Conservation (phyloP, 2,797 vertebrate species). For the Gambusia yucatana region DNA sequence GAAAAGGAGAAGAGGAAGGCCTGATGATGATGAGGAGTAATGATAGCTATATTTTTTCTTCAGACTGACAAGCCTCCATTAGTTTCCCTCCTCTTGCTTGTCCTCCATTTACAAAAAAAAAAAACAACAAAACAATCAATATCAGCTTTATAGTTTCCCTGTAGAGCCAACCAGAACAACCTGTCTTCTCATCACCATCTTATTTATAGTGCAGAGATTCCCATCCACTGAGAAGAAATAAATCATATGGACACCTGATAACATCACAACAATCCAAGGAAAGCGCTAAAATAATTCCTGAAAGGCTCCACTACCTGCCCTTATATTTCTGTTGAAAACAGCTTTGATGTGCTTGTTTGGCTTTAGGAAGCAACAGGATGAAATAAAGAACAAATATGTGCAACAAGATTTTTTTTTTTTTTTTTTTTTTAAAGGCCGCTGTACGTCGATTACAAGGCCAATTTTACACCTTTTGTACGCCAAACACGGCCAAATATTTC, state of each 20-base stretch:
- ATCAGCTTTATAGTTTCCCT: constrained; percentile 37
- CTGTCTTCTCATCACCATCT: constrained; percentile 22
- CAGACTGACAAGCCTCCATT: constrained; percentile 24
- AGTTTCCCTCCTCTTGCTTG: neutral
- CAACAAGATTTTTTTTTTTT: neutral
- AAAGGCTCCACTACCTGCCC: neutral
- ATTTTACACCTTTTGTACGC: neutral
- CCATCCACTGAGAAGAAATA: constrained; percentile 26
- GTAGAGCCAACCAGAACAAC: constrained; percentile 17
- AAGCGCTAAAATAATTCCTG: neutral
- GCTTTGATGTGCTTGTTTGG: neutral
- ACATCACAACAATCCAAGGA: constrained; percentile 16
- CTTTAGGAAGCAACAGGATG: neutral
- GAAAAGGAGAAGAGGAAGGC: constrained; percentile 38
- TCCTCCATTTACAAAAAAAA: constrained; percentile 2
- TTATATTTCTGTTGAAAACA: neutral
- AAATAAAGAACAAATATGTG: neutral
- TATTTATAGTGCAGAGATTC: constrained; percentile 16
- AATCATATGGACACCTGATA: constrained; percentile 41
- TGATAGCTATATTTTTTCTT: constrained; percentile 17
- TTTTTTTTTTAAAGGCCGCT: constrained; percentile 7
- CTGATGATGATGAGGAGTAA: constrained; percentile 45
- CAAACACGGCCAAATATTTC: constrained; percentile 1
- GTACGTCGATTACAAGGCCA: constrained; percentile 22
- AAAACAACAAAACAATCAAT: constrained; percentile 44